A percentile compares a stretch with the other conserved stretches of the same genome.
Conservation (phyloP, 2,888 invertebrate species). For the Heliconius aoede region DNA sequence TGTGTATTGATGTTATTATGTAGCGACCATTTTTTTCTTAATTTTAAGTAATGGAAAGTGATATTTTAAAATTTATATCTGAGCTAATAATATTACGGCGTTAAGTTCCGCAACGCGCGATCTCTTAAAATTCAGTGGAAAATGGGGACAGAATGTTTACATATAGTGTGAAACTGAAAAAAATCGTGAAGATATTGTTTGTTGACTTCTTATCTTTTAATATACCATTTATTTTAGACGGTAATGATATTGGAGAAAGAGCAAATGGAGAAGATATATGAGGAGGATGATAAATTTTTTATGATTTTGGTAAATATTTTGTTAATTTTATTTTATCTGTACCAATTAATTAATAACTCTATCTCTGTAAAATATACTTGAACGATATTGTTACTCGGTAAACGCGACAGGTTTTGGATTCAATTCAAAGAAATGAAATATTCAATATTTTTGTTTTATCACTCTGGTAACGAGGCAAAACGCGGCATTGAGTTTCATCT, state of each 20-base stretch:
- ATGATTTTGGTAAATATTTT: conserved; percentile 59
- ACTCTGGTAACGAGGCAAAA: neutral
- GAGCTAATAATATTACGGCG: too few species aligned
- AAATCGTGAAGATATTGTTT: too few species aligned
- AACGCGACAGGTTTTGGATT: too few species aligned
- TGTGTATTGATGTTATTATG: too few species aligned
- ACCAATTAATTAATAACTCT: too few species aligned
- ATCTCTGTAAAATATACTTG: too few species aligned
- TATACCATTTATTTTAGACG: conserved; percentile 55
- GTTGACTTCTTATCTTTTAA: too few species aligned
- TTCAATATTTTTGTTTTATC: neutral
- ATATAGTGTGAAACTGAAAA: neutral
- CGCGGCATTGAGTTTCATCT: neutral
- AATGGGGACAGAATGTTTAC: neutral
- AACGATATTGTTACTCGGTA: too few species aligned
- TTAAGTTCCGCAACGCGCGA: neutral
- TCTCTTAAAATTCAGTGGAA: neutral
- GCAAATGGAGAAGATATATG: conserved; percentile 67
- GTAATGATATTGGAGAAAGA: conserved; percentile 71
- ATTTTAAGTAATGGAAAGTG: too few species aligned
- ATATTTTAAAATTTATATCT: too few species aligned
- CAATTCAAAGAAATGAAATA: neutral
- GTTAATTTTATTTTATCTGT: neutral
- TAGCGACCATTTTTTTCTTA: too few species aligned
- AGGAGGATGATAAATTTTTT: conserved; percentile 58